Evolutionary conservation across 2,113 vertebrate species (phyloP).

Genomic region (Sinocyclocheilus grahami): DNA sequence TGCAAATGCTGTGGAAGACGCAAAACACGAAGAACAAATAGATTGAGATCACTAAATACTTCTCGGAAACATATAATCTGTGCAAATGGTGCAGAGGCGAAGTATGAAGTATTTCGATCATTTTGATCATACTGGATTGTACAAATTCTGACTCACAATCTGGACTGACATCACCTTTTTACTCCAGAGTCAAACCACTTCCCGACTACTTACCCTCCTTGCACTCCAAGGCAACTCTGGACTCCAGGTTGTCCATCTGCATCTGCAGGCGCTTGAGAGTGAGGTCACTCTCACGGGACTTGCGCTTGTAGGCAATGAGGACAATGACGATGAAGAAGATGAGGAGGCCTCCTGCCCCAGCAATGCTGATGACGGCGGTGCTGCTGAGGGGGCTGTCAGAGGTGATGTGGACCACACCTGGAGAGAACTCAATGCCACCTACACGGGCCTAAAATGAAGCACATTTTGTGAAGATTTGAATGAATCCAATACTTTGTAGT

Average conservation of each 20-base stretch:
- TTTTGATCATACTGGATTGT: neutral
- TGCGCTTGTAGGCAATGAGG: conserved; percentile 97
- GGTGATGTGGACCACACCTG: conserved; percentile 94
- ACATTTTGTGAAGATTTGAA: neutral
- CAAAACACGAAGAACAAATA: conserved; percentile 30
- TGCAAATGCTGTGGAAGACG: conserved; percentile 85
- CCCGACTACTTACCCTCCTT: conserved; percentile 85
- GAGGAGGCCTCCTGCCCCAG: conserved; percentile 89
- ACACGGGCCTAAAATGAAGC: conserved; percentile 84
- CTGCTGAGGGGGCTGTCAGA: conserved; percentile 96
- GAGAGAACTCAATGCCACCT: conserved; percentile 94
- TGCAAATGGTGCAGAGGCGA: neutral
- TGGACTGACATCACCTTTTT: neutral
- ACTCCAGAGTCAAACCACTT: neutral
- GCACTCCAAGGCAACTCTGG: conserved; percentile 96
- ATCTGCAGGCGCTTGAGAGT: conserved; percentile 97
- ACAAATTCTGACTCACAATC: neutral
- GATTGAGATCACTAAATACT: neutral
- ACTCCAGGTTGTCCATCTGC: conserved; percentile 99
- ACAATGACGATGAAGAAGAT: conserved; percentile 96
- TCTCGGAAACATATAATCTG: neutral
- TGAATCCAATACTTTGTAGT: neutral
- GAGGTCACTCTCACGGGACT: conserved; percentile 95
- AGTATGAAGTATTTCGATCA: neutral
- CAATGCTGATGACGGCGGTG: conserved; percentile 95